These are phyloP conservation scores for Neoaliturus tenellus DNA, from an alignment of 2,888 invertebrate species.

Conservation along the genomic window DNA sequence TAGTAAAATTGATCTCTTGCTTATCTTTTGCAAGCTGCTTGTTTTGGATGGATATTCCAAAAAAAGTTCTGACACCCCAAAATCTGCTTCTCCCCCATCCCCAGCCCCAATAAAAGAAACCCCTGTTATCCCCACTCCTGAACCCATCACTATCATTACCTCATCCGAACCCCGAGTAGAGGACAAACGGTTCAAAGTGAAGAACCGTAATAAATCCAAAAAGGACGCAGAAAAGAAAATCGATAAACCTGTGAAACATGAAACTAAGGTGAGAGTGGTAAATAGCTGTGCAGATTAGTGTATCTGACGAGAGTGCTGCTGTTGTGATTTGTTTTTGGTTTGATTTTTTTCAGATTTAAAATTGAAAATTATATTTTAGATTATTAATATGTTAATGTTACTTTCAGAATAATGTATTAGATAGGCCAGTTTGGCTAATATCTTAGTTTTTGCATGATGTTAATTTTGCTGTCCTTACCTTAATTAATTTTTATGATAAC, in stretches of 20 bases:
- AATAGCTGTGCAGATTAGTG: neutral
- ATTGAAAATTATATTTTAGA: too few relatives aligned
- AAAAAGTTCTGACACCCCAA: constrained; percentile 34
- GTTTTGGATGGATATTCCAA: constrained; percentile 43
- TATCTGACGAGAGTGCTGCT: neutral
- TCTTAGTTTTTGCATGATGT: too few relatives aligned
- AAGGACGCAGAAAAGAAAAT: constrained; percentile 57
- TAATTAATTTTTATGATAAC: too few relatives aligned
- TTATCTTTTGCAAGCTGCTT: constrained; percentile 54
- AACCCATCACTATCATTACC: constrained; percentile 9
- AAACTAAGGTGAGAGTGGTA: constrained; percentile 31
- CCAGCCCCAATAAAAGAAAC: neutral
- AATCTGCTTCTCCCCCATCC: constrained; percentile 11
- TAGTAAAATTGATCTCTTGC: neutral
- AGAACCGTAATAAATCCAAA: constrained; percentile 62
- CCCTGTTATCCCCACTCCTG: neutral
- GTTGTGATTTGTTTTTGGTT: neutral
- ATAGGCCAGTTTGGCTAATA: too few relatives aligned
- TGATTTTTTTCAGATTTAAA: too few relatives aligned
- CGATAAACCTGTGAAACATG: constrained; percentile 48
- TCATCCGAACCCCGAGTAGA: constrained; percentile 34
- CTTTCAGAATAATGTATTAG: too few relatives aligned
- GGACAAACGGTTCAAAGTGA: constrained; percentile 59
- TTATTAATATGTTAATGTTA: too few relatives aligned
- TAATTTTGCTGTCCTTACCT: too few relatives aligned